Percentiles rank a stretch among this genome's conserved stretches.
These are phyloP conservation scores for Periophthalmodon schlosseri DNA, from an alignment of 2,113 vertebrate species.

Conservation along the genomic window DNA sequence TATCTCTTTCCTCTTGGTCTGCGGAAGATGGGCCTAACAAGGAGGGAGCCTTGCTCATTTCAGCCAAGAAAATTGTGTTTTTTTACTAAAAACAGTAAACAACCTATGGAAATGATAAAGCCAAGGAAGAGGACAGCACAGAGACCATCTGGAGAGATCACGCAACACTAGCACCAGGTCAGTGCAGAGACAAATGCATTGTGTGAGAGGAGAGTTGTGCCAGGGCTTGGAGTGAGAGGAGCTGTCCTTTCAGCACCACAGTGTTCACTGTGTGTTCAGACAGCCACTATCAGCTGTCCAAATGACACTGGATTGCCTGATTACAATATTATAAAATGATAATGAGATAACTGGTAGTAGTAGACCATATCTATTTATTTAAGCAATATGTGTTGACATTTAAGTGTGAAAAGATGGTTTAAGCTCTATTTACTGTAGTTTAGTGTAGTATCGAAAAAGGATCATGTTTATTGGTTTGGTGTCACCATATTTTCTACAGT, in stretches of 20 bases:
- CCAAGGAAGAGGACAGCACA: slow-evolving; percentile 40
- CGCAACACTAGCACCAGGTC: slow-evolving; percentile 59
- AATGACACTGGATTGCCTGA: no score
- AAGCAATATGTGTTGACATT: background rate
- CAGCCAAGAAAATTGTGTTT: slow-evolving; percentile 12
- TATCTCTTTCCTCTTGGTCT: slow-evolving; percentile 47
- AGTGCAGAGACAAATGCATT: slow-evolving; percentile 35
- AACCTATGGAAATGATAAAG: slow-evolving; percentile 20
- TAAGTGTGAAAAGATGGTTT: background rate
- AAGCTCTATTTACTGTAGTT: background rate
- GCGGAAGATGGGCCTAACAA: slow-evolving; percentile 13
- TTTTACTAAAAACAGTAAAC: slow-evolving; percentile 22
- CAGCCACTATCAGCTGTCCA: background rate
- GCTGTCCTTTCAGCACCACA: slow-evolving; percentile 17
- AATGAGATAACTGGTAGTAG: background rate
- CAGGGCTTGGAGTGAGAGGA: background rate
- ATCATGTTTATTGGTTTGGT: background rate
- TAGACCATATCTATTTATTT: background rate
- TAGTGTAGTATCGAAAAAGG: background rate
- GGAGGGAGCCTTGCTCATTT: slow-evolving; percentile 38
- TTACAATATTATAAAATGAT: background rate
- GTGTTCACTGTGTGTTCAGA: background rate
- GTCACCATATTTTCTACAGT: background rate
- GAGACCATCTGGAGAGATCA: slow-evolving; percentile 40
- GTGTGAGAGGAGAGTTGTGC: background rate